These are phyloP conservation scores for Acromyrmex heyeri DNA, from an alignment of 1,140 invertebrate genomes.

Conservation along the genomic window DNA sequence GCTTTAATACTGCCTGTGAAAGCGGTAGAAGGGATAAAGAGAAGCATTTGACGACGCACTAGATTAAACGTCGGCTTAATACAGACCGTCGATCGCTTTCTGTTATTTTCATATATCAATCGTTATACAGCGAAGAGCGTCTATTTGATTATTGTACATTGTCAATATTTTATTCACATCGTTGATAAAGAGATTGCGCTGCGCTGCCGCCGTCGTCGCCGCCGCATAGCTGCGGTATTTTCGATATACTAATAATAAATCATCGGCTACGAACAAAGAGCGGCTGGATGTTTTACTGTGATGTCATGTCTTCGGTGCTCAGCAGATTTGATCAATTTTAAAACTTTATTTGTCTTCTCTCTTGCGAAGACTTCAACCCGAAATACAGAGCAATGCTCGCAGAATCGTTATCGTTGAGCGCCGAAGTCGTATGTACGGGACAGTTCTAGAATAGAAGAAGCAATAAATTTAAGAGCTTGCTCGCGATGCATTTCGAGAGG, in stretches of 20 bases:
- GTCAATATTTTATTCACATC: conserved; percentile 81
- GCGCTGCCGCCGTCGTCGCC: conserved; percentile 18
- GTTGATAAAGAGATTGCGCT: conserved; percentile 71
- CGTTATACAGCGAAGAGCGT: conserved; percentile 79
- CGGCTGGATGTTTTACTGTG: conserved; percentile 54
- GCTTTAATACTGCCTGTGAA: conserved; percentile 16
- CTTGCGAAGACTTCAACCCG: not conserved
- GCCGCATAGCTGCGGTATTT: conserved; percentile 49
- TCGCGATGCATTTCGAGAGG: conserved; percentile 73
- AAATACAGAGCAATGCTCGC: not conserved
- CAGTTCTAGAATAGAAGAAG: conserved; percentile 79
- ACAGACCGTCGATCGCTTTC: conserved; percentile 71
- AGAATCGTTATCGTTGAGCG: conserved; percentile 26
- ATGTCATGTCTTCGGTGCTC: conserved; percentile 56
- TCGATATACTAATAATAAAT: conserved; percentile 61
- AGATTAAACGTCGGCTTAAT: conserved; percentile 68
- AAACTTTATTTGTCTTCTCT: not conserved
- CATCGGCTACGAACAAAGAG: conserved; percentile 31
- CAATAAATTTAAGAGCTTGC: conserved; percentile 85
- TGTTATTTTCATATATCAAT: conserved; percentile 80
- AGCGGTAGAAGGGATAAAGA: conserved; percentile 12
- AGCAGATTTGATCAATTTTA: conserved; percentile 44
- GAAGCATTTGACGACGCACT: conserved; percentile 39
- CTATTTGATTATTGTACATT: conserved; percentile 79
- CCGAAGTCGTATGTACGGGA: conserved; percentile 64